Conservation (phyloP, 2,113 vertebrate genomes). For the Emydocephalus ijimae region DNA sequence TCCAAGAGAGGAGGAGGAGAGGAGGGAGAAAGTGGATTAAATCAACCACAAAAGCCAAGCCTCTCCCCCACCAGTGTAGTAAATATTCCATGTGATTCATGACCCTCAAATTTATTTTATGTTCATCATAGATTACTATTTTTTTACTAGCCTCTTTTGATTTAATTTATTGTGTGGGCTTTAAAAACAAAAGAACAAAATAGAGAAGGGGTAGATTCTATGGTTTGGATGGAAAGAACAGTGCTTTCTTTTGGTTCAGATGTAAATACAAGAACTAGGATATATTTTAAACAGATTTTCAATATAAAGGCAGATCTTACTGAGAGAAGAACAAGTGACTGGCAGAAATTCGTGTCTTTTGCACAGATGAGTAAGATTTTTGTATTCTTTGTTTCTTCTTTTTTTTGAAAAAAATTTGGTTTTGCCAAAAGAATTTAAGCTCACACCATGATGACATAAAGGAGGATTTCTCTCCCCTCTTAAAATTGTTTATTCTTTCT, state of each 20-base stretch:
- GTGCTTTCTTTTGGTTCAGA: constrained; percentile 19
- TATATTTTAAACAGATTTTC: constrained; percentile 43
- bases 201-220: not conserved
- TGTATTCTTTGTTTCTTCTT: not conserved
- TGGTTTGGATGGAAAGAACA: not conserved
- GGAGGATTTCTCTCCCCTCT: constrained; percentile 41
- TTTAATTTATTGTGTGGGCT: not conserved
- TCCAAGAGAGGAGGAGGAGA: constrained; percentile 20
- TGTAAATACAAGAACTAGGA: constrained; percentile 28
- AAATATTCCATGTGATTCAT: constrained; percentile 39
- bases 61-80: not conserved
- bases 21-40: not conserved
- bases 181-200: constrained; percentile 13
- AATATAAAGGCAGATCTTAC: constrained; percentile 8
- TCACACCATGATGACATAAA: constrained; percentile 20
- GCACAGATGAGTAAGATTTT: constrained; percentile 40
- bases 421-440: constrained; percentile 12
- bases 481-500: not conserved
- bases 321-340: constrained; percentile 10
- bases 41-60: not conserved
- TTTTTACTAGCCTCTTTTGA: not conserved
- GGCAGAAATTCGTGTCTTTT: constrained; percentile 37
- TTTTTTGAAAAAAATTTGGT: constrained; percentile 19
- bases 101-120: constrained; percentile 48
- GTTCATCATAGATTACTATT: constrained; percentile 39